Conservation (phyloP, 2,113 vertebrate genomes). For the Baryphthengus martii region DNA sequence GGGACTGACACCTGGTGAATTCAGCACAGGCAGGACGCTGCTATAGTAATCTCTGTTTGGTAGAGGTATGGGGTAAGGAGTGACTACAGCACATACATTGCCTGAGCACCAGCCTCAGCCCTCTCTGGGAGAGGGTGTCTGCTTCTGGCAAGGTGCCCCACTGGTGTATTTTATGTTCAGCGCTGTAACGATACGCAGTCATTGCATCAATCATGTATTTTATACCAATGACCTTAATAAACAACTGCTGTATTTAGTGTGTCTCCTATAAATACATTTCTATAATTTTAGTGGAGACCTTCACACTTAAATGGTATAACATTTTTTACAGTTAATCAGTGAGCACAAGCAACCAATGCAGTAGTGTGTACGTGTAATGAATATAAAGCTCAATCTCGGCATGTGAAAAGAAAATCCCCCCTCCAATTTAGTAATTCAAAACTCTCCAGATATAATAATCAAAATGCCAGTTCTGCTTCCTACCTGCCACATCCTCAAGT, state of each 20-base stretch:
- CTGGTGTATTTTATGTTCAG: neutral
- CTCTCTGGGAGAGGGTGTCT: neutral
- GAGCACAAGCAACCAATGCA: slow-evolving; percentile 22
- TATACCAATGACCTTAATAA: slow-evolving; percentile 56
- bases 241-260: slow-evolving; percentile 41
- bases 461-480: slow-evolving; percentile 50
- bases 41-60: neutral
- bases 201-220: slow-evolving; percentile 36
- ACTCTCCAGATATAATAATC: slow-evolving; percentile 46
- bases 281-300: slow-evolving; percentile 49
- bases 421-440: slow-evolving; percentile 24
- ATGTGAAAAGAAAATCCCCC: neutral
- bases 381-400: neutral
- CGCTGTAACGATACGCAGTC: neutral
- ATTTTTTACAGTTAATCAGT: slow-evolving; percentile 51
- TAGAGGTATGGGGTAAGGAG: neutral
- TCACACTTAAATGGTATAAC: slow-evolving; percentile 43
- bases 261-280: slow-evolving; percentile 44
- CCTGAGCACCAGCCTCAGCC: neutral
- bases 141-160: neutral
- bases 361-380: neutral
- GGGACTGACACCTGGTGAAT: neutral
- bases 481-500: slow-evolving; percentile 37
- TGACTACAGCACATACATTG: neutral
- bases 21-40: fast-evolving